These are phyloP conservation scores for Sarcophaga caerulescens DNA, from an alignment of 2,888 invertebrate species.

Conservation along the genomic window DNA sequence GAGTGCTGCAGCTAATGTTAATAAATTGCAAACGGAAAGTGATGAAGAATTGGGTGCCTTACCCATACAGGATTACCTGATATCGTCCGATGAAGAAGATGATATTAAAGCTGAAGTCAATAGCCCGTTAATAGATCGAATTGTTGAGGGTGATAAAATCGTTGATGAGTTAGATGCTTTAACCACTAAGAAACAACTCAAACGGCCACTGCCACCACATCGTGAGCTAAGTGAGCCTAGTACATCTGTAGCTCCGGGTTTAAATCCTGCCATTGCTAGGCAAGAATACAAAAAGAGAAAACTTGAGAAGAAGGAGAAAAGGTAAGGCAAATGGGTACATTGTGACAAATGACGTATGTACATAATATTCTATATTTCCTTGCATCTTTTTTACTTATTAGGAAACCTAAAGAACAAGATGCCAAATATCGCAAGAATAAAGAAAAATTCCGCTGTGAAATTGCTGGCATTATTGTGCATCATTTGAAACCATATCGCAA, in stretches of 20 bases:
- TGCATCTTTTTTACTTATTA: constrained; percentile 51
- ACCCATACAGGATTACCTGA: constrained; percentile 76
- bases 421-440: constrained; percentile 88
- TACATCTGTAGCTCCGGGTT: constrained; percentile 58
- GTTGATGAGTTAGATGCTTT: constrained; percentile 78
- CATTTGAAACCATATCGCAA: constrained; percentile 94
- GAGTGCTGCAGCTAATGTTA: constrained; percentile 41
- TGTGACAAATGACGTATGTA: background rate
- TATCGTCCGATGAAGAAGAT: constrained; percentile 76
- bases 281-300: constrained; percentile 73
- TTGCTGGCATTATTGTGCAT: constrained; percentile 91
- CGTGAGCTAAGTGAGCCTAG: constrained; percentile 67
- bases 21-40: constrained; percentile 60
- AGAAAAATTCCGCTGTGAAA: constrained; percentile 90
- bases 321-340: constrained; percentile 66
- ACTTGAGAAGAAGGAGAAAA: constrained; percentile 72
- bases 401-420: constrained; percentile 76
- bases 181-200: constrained; percentile 73
- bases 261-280: constrained; percentile 50
- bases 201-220: constrained; percentile 72
- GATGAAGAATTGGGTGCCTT: constrained; percentile 61
- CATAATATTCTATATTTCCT: background rate
- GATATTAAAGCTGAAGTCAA: constrained; percentile 72
- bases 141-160: constrained; percentile 76
- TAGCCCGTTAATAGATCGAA: constrained; percentile 74